Conservation (phyloP, 2,113 vertebrate genomes). For the Eptesicus fuscus region DNA sequence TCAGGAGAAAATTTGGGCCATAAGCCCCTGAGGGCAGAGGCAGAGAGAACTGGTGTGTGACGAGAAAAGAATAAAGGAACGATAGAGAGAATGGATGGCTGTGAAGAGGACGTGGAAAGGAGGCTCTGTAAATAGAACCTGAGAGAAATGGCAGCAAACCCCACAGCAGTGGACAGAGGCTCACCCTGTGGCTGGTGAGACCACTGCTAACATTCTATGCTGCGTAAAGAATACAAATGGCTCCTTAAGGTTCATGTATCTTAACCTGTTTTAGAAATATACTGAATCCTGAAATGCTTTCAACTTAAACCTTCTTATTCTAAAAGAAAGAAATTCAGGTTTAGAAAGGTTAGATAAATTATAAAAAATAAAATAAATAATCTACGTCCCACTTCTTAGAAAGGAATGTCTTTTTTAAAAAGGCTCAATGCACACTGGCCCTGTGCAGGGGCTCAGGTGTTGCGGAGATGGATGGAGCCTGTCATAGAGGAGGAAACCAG, state of each 20-base stretch:
- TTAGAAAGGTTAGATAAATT: not conserved
- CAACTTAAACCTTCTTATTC: not conserved
- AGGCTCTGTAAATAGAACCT: not conserved
- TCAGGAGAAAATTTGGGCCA: not conserved
- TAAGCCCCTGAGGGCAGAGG: not conserved
- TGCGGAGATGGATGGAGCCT: not conserved
- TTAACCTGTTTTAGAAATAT: not conserved
- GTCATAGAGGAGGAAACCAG: not conserved
- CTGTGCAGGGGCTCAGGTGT: not conserved
- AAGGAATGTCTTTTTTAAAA: not conserved
- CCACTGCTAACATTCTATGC: not conserved
- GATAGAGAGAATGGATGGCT: not conserved
- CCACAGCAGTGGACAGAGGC: not conserved
- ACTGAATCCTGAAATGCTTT: not conserved
- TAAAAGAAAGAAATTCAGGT: not conserved
- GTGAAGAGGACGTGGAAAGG: not conserved
- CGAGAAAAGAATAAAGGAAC: not conserved
- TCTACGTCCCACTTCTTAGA: not conserved
- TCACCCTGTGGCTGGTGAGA: not conserved
- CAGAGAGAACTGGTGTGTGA: not conserved
- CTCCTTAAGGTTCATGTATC: not conserved
- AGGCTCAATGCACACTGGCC: not conserved
- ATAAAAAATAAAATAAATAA: not conserved
- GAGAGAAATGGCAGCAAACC: not conserved
- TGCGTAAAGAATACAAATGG: not conserved